Evolutionary conservation across 2,113 vertebrate species (phyloP).

Genomic region (Tupaia tana): DNA sequence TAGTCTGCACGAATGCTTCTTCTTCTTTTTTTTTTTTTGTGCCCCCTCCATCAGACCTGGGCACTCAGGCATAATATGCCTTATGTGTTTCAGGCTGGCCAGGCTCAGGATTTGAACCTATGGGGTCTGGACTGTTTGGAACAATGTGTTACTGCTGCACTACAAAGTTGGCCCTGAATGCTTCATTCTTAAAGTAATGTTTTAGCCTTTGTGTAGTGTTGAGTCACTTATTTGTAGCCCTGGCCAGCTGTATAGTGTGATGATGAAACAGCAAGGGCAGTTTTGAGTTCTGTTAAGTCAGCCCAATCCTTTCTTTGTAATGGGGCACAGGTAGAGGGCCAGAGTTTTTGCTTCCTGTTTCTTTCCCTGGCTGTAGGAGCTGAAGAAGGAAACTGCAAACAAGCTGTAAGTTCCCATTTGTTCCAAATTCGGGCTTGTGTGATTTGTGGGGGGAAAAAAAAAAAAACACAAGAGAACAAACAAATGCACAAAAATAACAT

Average conservation of each 20-base stretch:
- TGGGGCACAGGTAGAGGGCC: not conserved
- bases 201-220: not conserved
- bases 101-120: no score
- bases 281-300: not conserved
- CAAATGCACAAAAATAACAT: not conserved
- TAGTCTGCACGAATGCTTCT: not conserved
- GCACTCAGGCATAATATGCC: no score
- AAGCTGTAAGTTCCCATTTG: not conserved
- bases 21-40: no score
- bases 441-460: not conserved
- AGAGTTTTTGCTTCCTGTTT: not conserved
- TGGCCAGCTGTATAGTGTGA: not conserved
- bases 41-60: no score
- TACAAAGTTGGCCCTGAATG: not conserved
- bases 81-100: no score
- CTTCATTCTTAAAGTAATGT: not conserved
- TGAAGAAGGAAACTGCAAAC: not conserved
- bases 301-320: not conserved
- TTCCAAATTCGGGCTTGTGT: constrained; percentile 26
- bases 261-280: not conserved
- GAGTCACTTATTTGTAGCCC: not conserved
- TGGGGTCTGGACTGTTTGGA: no score
- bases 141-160: no score
- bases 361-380: not conserved
- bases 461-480: not conserved